Percentiles rank a stretch among this genome's conserved stretches.
These are phyloP conservation scores for Zosterops borbonicus DNA, from an alignment of 2,113 vertebrate genomes.

Conservation along the genomic window DNA sequence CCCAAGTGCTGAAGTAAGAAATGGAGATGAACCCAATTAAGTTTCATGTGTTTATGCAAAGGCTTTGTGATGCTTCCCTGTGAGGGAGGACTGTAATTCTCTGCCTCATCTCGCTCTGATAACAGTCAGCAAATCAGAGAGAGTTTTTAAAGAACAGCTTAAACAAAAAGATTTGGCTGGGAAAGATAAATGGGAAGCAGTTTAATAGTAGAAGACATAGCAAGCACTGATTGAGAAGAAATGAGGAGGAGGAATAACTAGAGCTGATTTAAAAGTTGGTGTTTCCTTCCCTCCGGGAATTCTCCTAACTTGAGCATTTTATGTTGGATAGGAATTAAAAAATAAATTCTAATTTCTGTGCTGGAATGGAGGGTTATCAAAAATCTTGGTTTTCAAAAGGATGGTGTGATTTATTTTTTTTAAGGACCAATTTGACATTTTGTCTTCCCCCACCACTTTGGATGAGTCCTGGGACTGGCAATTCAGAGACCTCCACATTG, in stretches of 20 bases:
- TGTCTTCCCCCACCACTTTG: neutral
- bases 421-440: neutral
- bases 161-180: neutral
- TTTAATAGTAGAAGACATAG: neutral
- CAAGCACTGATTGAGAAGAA: neutral
- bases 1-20: neutral
- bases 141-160: neutral
- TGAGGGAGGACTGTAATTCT: neutral
- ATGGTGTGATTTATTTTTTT: neutral
- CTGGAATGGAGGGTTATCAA: neutral
- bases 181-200: neutral
- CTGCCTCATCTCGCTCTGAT: neutral
- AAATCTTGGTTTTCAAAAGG: neutral
- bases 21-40: neutral
- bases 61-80: neutral
- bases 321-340: neutral
- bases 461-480: neutral
- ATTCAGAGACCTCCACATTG: neutral
- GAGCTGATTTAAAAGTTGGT: neutral
- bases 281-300: neutral
- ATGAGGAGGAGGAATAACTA: constrained; percentile 13
- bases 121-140: neutral
- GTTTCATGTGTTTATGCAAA: neutral
- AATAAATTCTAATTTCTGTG: neutral
- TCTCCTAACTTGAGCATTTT: neutral